Conservation (phyloP, 2,888 invertebrate species). For the Brachycybe producta region DNA sequence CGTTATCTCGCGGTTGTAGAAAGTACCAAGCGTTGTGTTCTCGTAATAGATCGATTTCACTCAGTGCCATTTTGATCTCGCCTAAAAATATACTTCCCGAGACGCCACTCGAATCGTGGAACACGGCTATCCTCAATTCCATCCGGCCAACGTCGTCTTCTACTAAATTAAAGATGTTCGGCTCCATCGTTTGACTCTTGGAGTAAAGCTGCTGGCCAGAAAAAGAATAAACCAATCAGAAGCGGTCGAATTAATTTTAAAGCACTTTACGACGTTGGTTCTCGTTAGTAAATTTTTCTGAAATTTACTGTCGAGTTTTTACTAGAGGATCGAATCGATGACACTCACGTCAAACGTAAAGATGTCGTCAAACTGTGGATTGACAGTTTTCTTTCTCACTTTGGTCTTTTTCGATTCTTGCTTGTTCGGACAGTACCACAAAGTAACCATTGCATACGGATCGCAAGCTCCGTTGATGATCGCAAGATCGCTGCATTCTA, state of each 20-base stretch:
- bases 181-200: slow-evolving; percentile 17
- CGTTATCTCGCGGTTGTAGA: slow-evolving; percentile 49
- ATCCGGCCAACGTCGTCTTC: slow-evolving; percentile 17
- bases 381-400: slow-evolving; percentile 76
- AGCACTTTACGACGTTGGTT: neutral
- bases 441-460: slow-evolving; percentile 67
- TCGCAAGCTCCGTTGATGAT: slow-evolving; percentile 83
- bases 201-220: slow-evolving; percentile 18
- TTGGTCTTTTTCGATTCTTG: slow-evolving; percentile 67
- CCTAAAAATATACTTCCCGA: slow-evolving; percentile 75
- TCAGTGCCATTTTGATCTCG: slow-evolving; percentile 66
- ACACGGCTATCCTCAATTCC: slow-evolving; percentile 58
- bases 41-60: slow-evolving; percentile 51
- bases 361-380: slow-evolving; percentile 76
- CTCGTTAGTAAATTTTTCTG: too few relatives aligned
- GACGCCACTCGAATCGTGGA: slow-evolving; percentile 68
- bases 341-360: slow-evolving; percentile 60
- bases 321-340: too few relatives aligned
- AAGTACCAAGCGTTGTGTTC: slow-evolving; percentile 64
- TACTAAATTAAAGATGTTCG: slow-evolving; percentile 12
- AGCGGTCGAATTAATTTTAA: neutral
- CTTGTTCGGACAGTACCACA: slow-evolving; percentile 60
- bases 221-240: neutral
- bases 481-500: slow-evolving; percentile 75
- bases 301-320: neutral